phyloP scores from a whole-genome alignment of 2,797 vertebrate species.

The Parotocinclus haroldoi region DNA sequence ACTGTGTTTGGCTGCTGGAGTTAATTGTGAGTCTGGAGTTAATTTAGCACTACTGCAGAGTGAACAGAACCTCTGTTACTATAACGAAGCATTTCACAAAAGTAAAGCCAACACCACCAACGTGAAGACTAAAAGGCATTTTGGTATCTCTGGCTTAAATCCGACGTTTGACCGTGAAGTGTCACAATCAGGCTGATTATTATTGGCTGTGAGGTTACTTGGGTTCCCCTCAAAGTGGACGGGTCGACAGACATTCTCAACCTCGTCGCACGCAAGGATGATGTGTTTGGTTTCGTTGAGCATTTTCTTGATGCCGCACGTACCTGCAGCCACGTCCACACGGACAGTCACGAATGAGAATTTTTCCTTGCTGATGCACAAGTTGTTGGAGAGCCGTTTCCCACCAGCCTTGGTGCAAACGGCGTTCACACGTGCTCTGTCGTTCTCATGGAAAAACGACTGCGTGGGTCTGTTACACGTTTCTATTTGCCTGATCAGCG shows the following conservation, averaged over 20 bases:
- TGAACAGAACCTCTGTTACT: not conserved
- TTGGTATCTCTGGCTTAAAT: not conserved
- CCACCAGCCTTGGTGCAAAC: conserved; percentile 66
- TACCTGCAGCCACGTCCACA: conserved; percentile 30
- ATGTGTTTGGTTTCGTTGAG: conserved; percentile 64
- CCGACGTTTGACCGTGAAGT: not conserved
- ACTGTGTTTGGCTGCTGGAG: too few relatives aligned
- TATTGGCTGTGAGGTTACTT: conserved; percentile 21
- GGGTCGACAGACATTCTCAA: conserved; percentile 63
- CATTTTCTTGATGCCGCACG: conserved; percentile 63
- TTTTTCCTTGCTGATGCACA: conserved; percentile 68
- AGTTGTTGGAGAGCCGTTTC: conserved; percentile 51
- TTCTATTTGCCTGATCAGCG: conserved; percentile 53
- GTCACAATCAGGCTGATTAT: conserved; percentile 62
- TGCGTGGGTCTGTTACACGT: conserved; percentile 68
- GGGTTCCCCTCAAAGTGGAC: conserved; percentile 75
- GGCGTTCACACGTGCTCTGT: conserved; percentile 57
- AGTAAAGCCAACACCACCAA: conserved; percentile 5
- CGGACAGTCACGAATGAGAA: conserved; percentile 71
- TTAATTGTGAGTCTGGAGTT: too few relatives aligned
- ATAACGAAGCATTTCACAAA: not conserved
- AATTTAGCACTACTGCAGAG: too few relatives aligned
- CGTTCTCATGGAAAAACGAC: conserved; percentile 63
- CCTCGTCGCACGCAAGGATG: conserved; percentile 70
- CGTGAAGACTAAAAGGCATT: not conserved